These are phyloP conservation scores for Glaucidium brasilianum DNA, from an alignment of 2,113 vertebrate genomes.

Conservation along the genomic window DNA sequence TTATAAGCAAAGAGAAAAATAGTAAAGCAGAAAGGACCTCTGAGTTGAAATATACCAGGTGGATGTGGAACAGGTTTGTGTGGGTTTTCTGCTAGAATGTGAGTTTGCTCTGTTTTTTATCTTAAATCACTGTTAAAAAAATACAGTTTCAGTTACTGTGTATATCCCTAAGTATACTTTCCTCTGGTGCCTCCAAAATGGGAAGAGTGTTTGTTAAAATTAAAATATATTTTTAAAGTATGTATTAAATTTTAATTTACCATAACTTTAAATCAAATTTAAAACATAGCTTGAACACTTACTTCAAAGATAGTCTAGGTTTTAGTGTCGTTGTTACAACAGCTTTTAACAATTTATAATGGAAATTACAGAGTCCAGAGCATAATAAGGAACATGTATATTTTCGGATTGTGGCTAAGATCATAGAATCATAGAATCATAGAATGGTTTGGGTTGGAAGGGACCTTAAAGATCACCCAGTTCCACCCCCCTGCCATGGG, in stretches of 20 bases:
- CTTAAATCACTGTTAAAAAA: not conserved
- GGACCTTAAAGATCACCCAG: no score
- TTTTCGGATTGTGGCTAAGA: not conserved
- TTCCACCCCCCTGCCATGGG: no score
- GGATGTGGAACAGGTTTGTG: not conserved
- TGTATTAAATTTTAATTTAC: not conserved
- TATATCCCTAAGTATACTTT: not conserved
- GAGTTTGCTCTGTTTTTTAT: not conserved
- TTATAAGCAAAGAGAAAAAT: not conserved
- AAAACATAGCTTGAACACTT: not conserved
- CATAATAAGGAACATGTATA: not conserved
- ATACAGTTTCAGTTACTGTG: not conserved
- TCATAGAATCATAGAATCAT: no score
- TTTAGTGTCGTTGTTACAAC: not conserved
- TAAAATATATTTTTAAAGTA: not conserved
- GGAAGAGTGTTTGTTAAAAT: not conserved
- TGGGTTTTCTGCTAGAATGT: no score
- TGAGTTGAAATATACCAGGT: not conserved
- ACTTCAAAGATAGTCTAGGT: not conserved
- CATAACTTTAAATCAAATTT: not conserved
- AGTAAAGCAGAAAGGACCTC: not conserved
- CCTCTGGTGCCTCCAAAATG: not conserved
- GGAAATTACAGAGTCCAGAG: not conserved
- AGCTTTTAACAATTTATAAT: not conserved
- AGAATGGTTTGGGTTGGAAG: no score